These are phyloP conservation scores for Egretta garzetta DNA, from an alignment of 2,113 vertebrate species.

Conservation along the genomic window DNA sequence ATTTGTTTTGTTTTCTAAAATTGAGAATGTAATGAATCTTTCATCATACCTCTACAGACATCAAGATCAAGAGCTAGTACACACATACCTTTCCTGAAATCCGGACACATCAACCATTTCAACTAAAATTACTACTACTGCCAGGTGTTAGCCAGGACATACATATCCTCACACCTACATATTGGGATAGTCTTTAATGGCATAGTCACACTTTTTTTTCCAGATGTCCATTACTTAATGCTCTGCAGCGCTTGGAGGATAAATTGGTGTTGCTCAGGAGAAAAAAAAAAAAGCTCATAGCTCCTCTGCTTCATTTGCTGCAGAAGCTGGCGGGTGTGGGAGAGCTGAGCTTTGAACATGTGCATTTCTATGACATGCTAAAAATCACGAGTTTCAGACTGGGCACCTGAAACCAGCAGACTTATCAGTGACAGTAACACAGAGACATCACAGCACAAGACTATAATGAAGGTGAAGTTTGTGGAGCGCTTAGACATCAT, in stretches of 20 bases:
- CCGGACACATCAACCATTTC: background rate
- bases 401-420: background rate
- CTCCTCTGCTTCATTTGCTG: background rate
- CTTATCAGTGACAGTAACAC: background rate
- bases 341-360: background rate
- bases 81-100: background rate
- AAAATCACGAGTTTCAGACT: background rate
- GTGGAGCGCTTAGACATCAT: background rate
- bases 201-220: background rate
- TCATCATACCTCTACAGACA: background rate
- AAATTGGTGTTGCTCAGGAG: background rate
- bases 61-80: background rate
- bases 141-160: background rate
- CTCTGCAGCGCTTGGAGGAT: background rate
- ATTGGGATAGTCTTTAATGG: background rate
- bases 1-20: background rate
- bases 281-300: background rate
- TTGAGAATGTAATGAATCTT: background rate
- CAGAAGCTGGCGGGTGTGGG: background rate
- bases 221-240: background rate
- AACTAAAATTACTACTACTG: background rate
- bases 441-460: background rate
- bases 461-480: background rate
- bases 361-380: background rate
- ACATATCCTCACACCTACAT: background rate